phyloP scores from a whole-genome alignment of 2,888 invertebrate genomes.

The Pyrrhosoma nymphula region DNA sequence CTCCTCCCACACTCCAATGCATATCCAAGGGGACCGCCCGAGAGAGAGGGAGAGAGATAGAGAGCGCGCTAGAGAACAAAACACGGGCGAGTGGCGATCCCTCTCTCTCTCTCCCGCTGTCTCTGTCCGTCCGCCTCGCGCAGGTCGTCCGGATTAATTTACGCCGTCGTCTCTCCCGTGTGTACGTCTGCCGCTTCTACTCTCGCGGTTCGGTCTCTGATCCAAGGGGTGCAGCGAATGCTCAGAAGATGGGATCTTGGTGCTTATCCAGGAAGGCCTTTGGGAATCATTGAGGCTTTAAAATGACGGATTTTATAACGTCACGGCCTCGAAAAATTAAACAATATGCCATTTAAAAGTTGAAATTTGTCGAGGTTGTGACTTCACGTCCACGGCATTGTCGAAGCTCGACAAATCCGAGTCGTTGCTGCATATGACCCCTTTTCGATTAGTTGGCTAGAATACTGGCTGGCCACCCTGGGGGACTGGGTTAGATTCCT shows the following conservation, averaged over 20 bases:
- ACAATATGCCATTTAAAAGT: no score
- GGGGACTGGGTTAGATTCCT: no score
- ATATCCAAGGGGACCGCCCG: background rate
- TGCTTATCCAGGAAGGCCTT: no score
- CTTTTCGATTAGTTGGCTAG: no score
- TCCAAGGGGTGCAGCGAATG: background rate
- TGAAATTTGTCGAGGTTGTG: no score
- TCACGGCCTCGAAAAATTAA: no score
- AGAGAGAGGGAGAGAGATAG: background rate
- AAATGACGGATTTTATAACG: no score
- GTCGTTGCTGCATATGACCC: no score
- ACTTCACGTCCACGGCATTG: no score
- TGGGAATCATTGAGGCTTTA: no score
- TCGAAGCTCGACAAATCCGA: background rate
- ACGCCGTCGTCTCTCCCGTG: background rate
- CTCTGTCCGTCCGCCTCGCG: background rate
- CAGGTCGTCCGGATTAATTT: background rate
- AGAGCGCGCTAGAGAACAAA: background rate
- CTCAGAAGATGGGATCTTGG: no score
- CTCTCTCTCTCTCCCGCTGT: background rate
- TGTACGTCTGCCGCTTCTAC: background rate
- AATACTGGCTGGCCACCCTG: no score
- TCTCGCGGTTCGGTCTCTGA: background rate
- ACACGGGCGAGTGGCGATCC: background rate
- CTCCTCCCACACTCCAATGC: background rate